Percentiles rank a stretch among this genome's conserved stretches.
These are phyloP conservation scores for Drosophila eugracilis DNA, from an alignment of 1,140 invertebrate genomes.

Conservation along the genomic window DNA sequence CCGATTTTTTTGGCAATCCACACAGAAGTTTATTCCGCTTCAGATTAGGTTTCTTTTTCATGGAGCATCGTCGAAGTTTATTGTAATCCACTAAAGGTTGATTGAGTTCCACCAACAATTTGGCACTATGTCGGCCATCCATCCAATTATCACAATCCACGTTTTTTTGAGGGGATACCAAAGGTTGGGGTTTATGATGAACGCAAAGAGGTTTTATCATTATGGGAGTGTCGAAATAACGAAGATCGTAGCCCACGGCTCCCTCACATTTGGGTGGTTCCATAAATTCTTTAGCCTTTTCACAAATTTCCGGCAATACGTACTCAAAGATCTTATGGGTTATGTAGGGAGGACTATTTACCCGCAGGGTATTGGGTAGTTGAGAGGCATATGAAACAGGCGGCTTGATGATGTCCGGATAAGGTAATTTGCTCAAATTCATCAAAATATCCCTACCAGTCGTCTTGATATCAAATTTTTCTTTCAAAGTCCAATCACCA, in stretches of 20 bases:
- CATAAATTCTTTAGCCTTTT: background rate
- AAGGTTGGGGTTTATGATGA: too few relatives aligned
- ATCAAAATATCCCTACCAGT: background rate
- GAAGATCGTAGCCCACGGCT: conserved; percentile 1
- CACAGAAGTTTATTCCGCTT: background rate
- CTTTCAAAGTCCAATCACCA: background rate
- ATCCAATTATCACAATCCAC: background rate
- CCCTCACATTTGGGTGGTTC: background rate
- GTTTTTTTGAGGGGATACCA: too few relatives aligned
- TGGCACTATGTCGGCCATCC: background rate
- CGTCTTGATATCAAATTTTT: background rate
- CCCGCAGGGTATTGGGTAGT: background rate
- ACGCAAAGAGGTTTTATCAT: background rate
- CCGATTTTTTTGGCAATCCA: background rate
- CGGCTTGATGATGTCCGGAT: background rate
- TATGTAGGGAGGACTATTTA: background rate
- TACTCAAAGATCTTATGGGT: conserved; percentile 1
- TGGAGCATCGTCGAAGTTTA: background rate
- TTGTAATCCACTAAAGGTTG: background rate
- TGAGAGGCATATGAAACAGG: background rate
- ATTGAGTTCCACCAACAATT: background rate
- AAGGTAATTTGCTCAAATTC: background rate
- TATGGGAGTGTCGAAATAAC: background rate
- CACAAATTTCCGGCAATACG: background rate
- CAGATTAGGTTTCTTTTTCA: too few relatives aligned